Evolutionary conservation across 2,797 vertebrate species (phyloP), one percentile per base, ranked within the genome.

Genomic region (Sebastes hubbsi): DNA sequence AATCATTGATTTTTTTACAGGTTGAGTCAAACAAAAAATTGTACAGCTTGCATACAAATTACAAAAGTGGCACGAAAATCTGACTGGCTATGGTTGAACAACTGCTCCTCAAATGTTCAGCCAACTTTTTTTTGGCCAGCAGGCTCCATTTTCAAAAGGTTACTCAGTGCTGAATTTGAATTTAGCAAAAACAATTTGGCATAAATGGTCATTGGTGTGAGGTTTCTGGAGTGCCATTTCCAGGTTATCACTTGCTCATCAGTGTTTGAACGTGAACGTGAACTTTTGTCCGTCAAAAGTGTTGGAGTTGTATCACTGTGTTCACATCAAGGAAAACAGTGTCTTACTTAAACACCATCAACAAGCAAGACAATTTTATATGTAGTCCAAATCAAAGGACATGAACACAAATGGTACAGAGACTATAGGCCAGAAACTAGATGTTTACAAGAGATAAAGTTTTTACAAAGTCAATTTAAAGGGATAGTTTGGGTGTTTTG

Each of bases 121-220:
- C 62, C 46, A 64, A 46, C 10, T 34, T 67, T 11, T 72, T 10
- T 36, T 49, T 60, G 32, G 34, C 9, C 32, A 72, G 34, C 12
- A 76, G 49, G 20, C 30, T 68, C 36, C 18, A 55, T 77, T 72
- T 75, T 72, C n/a, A 64, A 75, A 81, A 13, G 27, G 16, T 49
- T 0, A 0, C 14, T 42, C 38, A 42, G 38, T 42, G 38, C 38
- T 42, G 38, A 42, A 42, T 42, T 42, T 42, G 38, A 42, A 42
- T 42, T 42, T 42, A 3, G 38, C 38, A 42, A 42, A 42, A 42
- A 42, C 38, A 42, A 42, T n/a, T n/a, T 22, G 20, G 49, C 3
- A 13, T 42, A 13, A 22, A 36, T 49, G 55, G 6, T 16, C 27
- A 29, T 5, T 8, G 12, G 7, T 65, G 3, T 32, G n/a, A 27